Base-by-base conservation (phyloP, 2,888 invertebrate genomes). In the Schrankia costaestrigalis region DNA sequence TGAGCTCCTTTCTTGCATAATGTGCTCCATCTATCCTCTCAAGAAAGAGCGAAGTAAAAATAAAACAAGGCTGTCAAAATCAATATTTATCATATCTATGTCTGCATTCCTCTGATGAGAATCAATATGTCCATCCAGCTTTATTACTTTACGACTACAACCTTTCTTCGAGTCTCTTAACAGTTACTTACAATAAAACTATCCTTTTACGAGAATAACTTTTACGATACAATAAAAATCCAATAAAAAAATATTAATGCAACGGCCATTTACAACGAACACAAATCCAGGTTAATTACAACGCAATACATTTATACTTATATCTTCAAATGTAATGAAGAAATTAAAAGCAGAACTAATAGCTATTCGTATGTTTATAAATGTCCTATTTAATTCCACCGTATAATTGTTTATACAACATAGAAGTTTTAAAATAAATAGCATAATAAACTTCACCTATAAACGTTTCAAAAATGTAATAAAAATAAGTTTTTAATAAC, bases 391-490 rank as follows among this genome's bases (percentile, higher is more conserved):
- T 22, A n/a, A 38, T 26, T 33, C 26, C 4, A 11, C 19, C 7
- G 27, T 31, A 41, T 46, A 38, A 55, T 55, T 51, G 42, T 51
- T 45, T 52, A 37, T 33, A 37, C 41, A 43, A 54, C 53, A 58
- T 47, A 48, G 27, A 48, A 60, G 56, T 44, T 41, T 43, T 24
- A 46, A 46, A 59, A 58, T 47, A 45, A 59, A 58, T 48, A 46
- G 32, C 27, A 24, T 46, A 35, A 47, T 65, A 64, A 73, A 69
- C 56, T 47, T 65, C 55, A 65, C 46, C 64, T 57, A 66, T 71
- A 71, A 73, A 73, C 43, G 42, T 59, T 45, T 65, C 60, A 58
- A 52, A 60, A 59, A 41, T 44, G 50, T 44, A 56, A 63, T 75
- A 67, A 67, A 69, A 59, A 62, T 5, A 2, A 45, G 29, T 47